phyloP scores from a whole-genome alignment of 2,113 vertebrate species.

The Capreolus pygargus region DNA sequence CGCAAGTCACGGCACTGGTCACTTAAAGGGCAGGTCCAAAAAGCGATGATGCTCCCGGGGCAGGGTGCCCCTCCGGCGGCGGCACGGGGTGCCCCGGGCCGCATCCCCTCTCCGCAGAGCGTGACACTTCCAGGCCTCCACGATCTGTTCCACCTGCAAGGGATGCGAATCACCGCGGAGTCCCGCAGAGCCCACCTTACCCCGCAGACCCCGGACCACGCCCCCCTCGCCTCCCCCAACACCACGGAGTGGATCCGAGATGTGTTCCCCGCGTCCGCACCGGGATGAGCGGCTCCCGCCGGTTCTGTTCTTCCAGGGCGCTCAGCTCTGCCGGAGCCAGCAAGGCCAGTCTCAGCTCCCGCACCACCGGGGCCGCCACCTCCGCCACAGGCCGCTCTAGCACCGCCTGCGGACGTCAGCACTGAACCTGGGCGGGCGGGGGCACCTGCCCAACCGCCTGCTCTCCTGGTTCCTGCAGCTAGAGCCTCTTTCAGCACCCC shows the following conservation, averaged over 20 bases:
- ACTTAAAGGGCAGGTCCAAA: conserved; percentile 64
- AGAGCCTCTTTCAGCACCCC: neutral
- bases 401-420: conserved; percentile 77
- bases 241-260: neutral
- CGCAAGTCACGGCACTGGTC: neutral
- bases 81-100: conserved; percentile 50
- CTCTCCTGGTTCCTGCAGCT: neutral
- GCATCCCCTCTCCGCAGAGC: conserved; percentile 73
- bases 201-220: neutral
- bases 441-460: neutral
- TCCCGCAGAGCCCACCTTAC: neutral
- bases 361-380: conserved; percentile 78
- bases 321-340: conserved; percentile 83
- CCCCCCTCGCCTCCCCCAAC: neutral
- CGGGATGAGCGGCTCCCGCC: conserved; percentile 83
- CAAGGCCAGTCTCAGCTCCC: conserved; percentile 82
- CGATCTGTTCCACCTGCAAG: conserved; percentile 79
- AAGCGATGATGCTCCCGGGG: conserved; percentile 77
- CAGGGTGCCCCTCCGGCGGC: conserved; percentile 73
- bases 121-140: conserved; percentile 82
- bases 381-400: conserved; percentile 77
- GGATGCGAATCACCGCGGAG: conserved; percentile 46
- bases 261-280: conserved; percentile 67
- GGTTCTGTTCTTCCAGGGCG: conserved; percentile 82
- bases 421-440: neutral